phyloP scores from a whole-genome alignment of 2,888 invertebrate genomes.

The Tenthredo notha region DNA sequence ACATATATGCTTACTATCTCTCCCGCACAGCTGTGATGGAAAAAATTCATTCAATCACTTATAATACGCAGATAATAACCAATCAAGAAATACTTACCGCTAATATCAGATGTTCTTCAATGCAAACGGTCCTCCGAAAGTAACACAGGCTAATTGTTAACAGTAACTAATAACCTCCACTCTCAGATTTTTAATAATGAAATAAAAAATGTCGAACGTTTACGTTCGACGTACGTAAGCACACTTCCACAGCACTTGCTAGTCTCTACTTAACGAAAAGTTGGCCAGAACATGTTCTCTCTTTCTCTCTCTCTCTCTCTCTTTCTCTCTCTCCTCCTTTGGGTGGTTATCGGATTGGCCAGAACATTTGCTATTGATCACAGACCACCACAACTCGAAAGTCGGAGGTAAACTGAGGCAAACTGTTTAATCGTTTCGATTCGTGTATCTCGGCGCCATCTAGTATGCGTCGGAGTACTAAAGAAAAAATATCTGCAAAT shows the following conservation, averaged over 20 bases:
- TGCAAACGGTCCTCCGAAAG: background rate
- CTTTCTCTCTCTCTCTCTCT: too few relatives aligned
- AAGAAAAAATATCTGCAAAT: background rate
- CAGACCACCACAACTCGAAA: conserved; percentile 19
- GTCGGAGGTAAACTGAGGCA: conserved; percentile 11
- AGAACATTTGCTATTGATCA: background rate
- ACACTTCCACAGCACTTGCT: conserved; percentile 21
- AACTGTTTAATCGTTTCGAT: background rate
- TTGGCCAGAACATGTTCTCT: background rate
- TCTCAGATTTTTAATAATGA: background rate
- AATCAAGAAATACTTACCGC: background rate
- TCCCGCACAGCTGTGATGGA: conserved; percentile 36
- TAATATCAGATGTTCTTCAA: background rate
- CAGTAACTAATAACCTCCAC: background rate
- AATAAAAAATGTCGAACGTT: background rate
- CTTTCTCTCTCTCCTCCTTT: too few relatives aligned
- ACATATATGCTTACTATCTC: background rate
- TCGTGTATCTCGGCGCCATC: background rate
- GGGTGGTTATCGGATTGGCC: background rate
- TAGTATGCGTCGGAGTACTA: background rate
- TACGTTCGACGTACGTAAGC: background rate
- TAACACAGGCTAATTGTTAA: background rate
- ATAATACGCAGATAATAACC: conserved; percentile 12
- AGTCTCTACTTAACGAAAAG: conserved; percentile 6
- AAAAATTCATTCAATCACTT: background rate